Percentiles rank a stretch among this genome's conserved stretches.
Evolutionary conservation across 2,797 vertebrate species (phyloP).

Genomic region (Pseudotriccus pelzelni): DNA sequence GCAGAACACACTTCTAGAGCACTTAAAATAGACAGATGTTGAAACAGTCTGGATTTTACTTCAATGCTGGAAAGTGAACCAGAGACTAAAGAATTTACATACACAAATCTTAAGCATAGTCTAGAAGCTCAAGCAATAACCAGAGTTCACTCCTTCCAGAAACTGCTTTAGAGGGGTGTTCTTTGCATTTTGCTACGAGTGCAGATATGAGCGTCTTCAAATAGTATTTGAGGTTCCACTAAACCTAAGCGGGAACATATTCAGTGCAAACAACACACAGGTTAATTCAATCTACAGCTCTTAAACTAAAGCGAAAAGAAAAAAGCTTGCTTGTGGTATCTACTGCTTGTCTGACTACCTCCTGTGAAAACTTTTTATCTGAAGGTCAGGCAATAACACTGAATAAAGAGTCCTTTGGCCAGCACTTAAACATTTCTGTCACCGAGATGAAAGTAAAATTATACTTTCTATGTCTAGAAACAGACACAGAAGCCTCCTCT

Average conservation of each 20-base stretch:
- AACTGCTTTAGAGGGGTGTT: background rate
- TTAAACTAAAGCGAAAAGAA: background rate
- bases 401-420: background rate
- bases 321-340: background rate
- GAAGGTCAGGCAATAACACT: background rate
- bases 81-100: background rate
- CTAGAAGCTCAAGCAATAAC: constrained; percentile 10
- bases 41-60: constrained; percentile 15
- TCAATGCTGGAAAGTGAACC: background rate
- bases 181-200: background rate
- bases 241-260: background rate
- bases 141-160: background rate
- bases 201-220: background rate
- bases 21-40: background rate
- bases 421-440: background rate
- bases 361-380: background rate
- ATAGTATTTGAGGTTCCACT: background rate
- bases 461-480: background rate
- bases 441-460: background rate
- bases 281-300: constrained; percentile 17
- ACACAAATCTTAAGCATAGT: background rate
- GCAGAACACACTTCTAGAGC: background rate
- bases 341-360: background rate
- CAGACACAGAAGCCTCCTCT: background rate
- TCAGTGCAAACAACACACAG: constrained; percentile 37